Conservation (phyloP, 2,888 invertebrate species). For the Mycogona germanica region DNA sequence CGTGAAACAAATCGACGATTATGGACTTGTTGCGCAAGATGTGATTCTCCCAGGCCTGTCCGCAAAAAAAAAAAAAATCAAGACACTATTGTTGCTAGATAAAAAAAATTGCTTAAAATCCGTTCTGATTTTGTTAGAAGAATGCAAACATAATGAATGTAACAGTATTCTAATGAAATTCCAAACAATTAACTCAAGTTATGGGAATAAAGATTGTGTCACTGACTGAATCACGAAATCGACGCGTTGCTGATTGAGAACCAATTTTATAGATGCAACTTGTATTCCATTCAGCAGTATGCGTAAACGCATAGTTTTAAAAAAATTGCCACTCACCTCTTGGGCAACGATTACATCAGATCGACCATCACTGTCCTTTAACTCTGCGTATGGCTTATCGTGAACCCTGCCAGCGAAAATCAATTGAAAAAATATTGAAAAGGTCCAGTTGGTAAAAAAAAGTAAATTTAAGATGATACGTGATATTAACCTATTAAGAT, state of each 20-base stretch:
- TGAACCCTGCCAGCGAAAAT: constrained; percentile 43
- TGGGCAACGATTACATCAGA: constrained; percentile 52
- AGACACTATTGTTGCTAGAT: too few species aligned
- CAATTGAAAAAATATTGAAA: neutral
- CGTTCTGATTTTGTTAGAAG: too few species aligned
- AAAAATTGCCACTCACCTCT: constrained; percentile 34
- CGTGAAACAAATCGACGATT: constrained; percentile 81
- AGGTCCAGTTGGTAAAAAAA: too few species aligned
- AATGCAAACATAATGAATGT: too few species aligned
- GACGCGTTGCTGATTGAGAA: too few species aligned
- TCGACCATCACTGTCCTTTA: constrained; percentile 61
- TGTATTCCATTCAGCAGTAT: too few species aligned
- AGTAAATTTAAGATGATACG: neutral
- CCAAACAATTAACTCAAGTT: too few species aligned
- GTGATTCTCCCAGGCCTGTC: constrained; percentile 68
- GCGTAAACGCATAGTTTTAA: neutral
- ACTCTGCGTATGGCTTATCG: constrained; percentile 54
- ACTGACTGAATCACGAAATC: too few species aligned
- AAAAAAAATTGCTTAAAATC: too few species aligned
- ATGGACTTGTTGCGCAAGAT: constrained; percentile 69
- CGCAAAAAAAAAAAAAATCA: neutral
- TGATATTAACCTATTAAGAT: constrained; percentile 61
- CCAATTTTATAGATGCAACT: too few species aligned
- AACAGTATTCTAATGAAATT: too few species aligned
- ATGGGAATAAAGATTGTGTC: too few species aligned